A percentile compares a stretch with the other conserved stretches of the same genome.
Conservation (phyloP, 37 sponge, comb jelly and placozoan genomes). For the Axinella damicornis region DNA sequence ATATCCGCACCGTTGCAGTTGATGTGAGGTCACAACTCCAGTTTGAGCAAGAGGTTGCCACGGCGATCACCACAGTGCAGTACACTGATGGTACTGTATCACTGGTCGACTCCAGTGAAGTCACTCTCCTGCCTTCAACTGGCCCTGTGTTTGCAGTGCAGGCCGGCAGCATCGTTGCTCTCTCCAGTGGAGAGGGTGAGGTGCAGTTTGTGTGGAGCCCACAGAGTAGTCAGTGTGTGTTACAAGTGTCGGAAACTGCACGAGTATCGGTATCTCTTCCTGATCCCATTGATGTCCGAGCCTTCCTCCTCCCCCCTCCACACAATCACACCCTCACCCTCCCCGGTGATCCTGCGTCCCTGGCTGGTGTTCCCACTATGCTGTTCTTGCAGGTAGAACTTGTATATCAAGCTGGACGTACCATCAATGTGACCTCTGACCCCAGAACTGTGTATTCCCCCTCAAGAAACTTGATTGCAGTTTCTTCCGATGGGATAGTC, state of each 20-base stretch:
- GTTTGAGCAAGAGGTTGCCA: slow-evolving; percentile 49
- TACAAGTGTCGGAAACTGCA: slow-evolving; percentile 6
- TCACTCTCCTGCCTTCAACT: slow-evolving; percentile 4
- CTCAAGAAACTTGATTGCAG: neutral
- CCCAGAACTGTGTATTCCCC: neutral
- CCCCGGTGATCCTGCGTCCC: slow-evolving; percentile 13
- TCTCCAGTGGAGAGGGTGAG: slow-evolving; percentile 6
- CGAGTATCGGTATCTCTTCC: slow-evolving; percentile 23
- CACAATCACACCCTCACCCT: slow-evolving; percentile 7
- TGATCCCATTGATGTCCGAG: neutral
- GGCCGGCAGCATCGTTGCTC: slow-evolving; percentile 7
- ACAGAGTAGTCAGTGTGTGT: neutral
- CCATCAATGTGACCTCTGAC: slow-evolving; percentile 37
- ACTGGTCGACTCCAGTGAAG: slow-evolving; percentile 3
- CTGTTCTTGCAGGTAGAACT: slow-evolving; percentile 12
- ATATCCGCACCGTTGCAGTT: neutral
- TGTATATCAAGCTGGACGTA: slow-evolving; percentile 19
- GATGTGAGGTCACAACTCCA: slow-evolving; percentile 26
- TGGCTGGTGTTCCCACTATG: slow-evolving; percentile 21
- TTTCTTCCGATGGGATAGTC: slow-evolving; percentile 10
- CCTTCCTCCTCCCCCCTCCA: slow-evolving; percentile 16
- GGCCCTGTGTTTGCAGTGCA: neutral
- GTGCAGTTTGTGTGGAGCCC: slow-evolving; percentile 52
- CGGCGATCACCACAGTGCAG: slow-evolving; percentile 23
- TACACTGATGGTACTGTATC: slow-evolving; percentile 37